Evolutionary conservation across 2,797 vertebrate species (phyloP).

Genomic region (Myotis pilosus): DNA sequence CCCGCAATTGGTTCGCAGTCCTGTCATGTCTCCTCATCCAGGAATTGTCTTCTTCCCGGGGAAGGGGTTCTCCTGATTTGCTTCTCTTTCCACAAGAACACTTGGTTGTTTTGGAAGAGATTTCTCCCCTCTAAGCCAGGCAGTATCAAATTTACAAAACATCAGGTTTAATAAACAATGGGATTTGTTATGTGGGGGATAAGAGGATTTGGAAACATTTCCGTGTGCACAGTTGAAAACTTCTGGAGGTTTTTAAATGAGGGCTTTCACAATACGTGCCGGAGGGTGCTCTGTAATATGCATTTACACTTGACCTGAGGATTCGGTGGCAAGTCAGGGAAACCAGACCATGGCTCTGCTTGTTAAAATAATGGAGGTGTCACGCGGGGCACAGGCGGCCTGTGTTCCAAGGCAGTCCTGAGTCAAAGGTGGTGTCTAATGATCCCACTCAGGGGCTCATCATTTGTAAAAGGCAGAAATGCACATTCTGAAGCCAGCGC

Average conservation of each 20-base stretch:
- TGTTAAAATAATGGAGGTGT: slow-evolving; percentile 71
- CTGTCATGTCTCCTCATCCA: slow-evolving; percentile 75
- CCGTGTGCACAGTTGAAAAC: slow-evolving; percentile 75
- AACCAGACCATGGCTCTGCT: slow-evolving; percentile 72
- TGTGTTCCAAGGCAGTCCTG: slow-evolving; percentile 68
- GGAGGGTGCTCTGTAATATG: slow-evolving; percentile 76
- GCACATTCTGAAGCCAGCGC: slow-evolving; percentile 37
- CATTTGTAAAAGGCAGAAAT: slow-evolving; percentile 67
- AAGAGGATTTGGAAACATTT: slow-evolving; percentile 83
- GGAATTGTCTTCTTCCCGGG: slow-evolving; percentile 69
- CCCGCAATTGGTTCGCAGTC: slow-evolving; percentile 76
- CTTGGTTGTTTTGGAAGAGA: slow-evolving; percentile 72
- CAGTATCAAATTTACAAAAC: slow-evolving; percentile 81
- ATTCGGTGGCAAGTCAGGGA: slow-evolving; percentile 75
- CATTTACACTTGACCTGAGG: slow-evolving; percentile 82
- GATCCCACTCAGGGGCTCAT: slow-evolving; percentile 54
- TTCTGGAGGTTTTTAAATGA: slow-evolving; percentile 81
- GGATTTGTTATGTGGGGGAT: slow-evolving; percentile 80
- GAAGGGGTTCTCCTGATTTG: slow-evolving; percentile 72
- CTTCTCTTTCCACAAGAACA: slow-evolving; percentile 59
- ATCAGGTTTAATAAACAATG: slow-evolving; percentile 81
- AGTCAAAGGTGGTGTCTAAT: slow-evolving; percentile 64
- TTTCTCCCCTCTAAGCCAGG: slow-evolving; percentile 71
- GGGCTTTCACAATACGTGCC: slow-evolving; percentile 78
- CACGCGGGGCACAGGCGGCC: slow-evolving; percentile 59